Evolutionary conservation across 2,797 vertebrate species (phyloP).

Genomic region (Sebastes matsubarae): DNA sequence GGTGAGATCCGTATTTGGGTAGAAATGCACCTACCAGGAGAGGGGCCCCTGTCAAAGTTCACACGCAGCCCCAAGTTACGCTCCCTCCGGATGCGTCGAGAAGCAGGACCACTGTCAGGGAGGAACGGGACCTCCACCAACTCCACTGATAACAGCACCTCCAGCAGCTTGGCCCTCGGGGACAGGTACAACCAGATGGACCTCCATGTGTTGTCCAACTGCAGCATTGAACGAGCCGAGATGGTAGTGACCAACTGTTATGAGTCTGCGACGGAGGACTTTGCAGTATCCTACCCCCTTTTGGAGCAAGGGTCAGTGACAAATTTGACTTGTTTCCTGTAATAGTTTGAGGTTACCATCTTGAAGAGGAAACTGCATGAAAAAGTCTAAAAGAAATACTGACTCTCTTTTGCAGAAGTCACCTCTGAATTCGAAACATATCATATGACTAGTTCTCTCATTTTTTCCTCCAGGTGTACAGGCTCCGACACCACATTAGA

Average conservation of each 20-base stretch:
- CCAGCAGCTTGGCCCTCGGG: neutral
- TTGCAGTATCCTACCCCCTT: conserved; percentile 18
- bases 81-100: neutral
- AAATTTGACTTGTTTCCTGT: neutral
- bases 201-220: conserved; percentile 71
- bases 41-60: conserved; percentile 45
- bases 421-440: neutral
- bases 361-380: neutral
- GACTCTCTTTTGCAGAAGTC: neutral
- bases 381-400: neutral
- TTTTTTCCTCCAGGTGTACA: conserved; percentile 64
- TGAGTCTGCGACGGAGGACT: conserved; percentile 63
- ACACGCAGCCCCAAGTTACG: conserved; percentile 25
- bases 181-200: conserved; percentile 52
- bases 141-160: neutral
- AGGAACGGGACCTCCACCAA: no score
- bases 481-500: conserved; percentile 37
- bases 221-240: conserved; percentile 39
- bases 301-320: conserved; percentile 72
- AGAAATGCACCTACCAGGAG: conserved; percentile 59
- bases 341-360: neutral
- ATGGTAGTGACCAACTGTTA: conserved; percentile 64
- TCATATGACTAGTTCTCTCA: neutral
- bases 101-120: neutral
- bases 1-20: conserved; percentile 52